Evolutionary conservation across 1,140 invertebrate species (phyloP), one percentile per base, ranked within the genome.

Genomic region (Ceratina australensis): DNA sequence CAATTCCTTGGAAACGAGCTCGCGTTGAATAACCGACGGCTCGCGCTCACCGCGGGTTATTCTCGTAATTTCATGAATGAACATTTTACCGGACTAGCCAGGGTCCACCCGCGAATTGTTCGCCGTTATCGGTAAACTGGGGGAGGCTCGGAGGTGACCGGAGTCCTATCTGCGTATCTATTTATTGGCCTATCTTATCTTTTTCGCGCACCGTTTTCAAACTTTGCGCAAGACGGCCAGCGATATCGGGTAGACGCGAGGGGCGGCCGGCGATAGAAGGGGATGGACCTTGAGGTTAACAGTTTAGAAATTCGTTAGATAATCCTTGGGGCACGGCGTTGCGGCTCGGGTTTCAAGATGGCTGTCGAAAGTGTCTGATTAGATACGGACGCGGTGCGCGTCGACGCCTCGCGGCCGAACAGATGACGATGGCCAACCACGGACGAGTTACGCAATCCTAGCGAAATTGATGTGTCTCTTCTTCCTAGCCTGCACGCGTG

Each of bases 361-460:
- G 87, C 87, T 87, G 78, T 77, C 86, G 81, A 87, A 86, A 87
- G 80, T 84, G 57, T 54, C 57, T 88, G 89, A 90, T 89, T 90
- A 89, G 88, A 89, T 90, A 88, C 33, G 80, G 82, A 69, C 61
- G 61, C 33, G 33, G 33, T 72, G 50, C 63, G 63, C 57, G 69
- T 72, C 73, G 77, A 80, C 86, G 84, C 74, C 82, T 87, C 61
- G 33, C 33, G 3, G 33, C 2, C 33, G 5, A n/a, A 42, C 33
- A 42, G 33, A 42, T 42, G 33, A 42, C 33, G 33, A 42, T 42
- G 33, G 33, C 33, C 33, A 42, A 42, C 33, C 0, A 42, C 33
- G 33, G 33, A 42, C 33, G 10, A 42, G 54, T 83, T 84, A 59
- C 47, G 77, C 64, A 73, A 83, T 50, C 3, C 64, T 20, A 52